A percentile compares a stretch with the other conserved stretches of the same genome.
These are phyloP conservation scores for Anastatus disparis DNA, from an alignment of 1,140 invertebrate species.

Conservation along the genomic window DNA sequence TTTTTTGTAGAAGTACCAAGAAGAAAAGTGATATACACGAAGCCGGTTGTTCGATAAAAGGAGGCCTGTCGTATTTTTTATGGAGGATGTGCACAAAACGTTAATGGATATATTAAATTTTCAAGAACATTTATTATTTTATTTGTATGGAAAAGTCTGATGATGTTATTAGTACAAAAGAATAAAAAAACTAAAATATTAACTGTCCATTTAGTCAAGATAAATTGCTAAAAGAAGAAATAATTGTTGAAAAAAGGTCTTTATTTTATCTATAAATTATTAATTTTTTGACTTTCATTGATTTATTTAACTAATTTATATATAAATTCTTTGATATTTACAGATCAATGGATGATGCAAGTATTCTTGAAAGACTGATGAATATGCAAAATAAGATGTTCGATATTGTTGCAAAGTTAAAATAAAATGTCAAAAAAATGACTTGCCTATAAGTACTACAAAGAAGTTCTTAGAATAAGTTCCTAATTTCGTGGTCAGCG, in stretches of 20 bases:
- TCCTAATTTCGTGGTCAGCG: conserved; percentile 45
- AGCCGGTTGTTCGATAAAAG: conserved; percentile 53
- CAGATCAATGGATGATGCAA: conserved; percentile 60
- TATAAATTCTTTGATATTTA: conserved; percentile 22
- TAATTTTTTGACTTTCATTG: not conserved
- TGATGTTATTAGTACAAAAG: conserved; percentile 11
- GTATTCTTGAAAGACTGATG: conserved; percentile 59
- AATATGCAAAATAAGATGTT: conserved; percentile 52
- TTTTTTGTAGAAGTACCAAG: conserved; percentile 56
- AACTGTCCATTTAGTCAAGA: conserved; percentile 45
- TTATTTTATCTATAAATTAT: not conserved
- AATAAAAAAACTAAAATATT: no score
- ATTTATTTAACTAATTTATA: not conserved
- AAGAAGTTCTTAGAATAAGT: conserved; percentile 44
- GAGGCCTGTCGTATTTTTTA: conserved; percentile 43
- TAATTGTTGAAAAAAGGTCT: conserved; percentile 23
- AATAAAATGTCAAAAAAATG: no score
- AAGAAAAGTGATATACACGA: conserved; percentile 57
- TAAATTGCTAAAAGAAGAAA: conserved; percentile 44
- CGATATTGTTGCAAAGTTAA: conserved; percentile 27
- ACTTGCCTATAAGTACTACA: conserved; percentile 59
- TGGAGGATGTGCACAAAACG: conserved; percentile 40
- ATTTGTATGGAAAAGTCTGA: conserved; percentile 38
- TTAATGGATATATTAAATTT: conserved; percentile 52
- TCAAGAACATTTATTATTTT: conserved; percentile 48